Evolutionary conservation across 1,140 invertebrate genomes (phyloP).

Genomic region (Drosophila ambigua): DNA sequence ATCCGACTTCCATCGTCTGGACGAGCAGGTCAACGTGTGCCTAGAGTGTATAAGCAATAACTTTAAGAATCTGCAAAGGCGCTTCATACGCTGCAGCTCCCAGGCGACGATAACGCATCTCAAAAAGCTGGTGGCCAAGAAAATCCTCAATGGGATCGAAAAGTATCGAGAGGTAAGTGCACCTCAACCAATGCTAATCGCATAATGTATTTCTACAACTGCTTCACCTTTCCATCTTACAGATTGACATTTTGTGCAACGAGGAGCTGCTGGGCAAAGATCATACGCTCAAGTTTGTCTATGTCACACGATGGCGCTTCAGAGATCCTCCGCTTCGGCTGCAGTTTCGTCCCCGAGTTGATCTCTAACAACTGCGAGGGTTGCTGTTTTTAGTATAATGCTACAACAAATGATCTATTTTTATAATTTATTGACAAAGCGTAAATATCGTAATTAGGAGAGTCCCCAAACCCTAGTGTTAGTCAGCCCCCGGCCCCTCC

Average conservation of each 20-base stretch:
- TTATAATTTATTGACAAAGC: constrained; percentile 79
- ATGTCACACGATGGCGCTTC: constrained; percentile 98
- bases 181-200: not conserved
- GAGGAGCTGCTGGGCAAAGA: constrained; percentile 99
- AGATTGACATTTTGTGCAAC: constrained; percentile 99
- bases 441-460: constrained; percentile 63
- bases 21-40: constrained; percentile 97
- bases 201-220: not conserved
- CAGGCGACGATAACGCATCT: constrained; percentile 98
- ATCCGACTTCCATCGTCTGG: constrained; percentile 95
- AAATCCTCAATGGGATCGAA: constrained; percentile 95
- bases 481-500: constrained; percentile 9
- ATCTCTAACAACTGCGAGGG: constrained; percentile 61
- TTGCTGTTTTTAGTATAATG: constrained; percentile 50
- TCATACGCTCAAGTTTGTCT: constrained; percentile 99
- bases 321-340: constrained; percentile 93
- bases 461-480: constrained; percentile 51
- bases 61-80: constrained; percentile 92
- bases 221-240: constrained; percentile 29
- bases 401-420: constrained; percentile 74
- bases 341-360: constrained; percentile 91
- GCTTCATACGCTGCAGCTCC: constrained; percentile 96
- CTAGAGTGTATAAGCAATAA: constrained; percentile 94
- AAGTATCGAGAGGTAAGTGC: constrained; percentile 96
- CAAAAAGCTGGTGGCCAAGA: constrained; percentile 98